phyloP scores from a whole-genome alignment of 2,888 invertebrate species.

The Drosophila eohydei region DNA sequence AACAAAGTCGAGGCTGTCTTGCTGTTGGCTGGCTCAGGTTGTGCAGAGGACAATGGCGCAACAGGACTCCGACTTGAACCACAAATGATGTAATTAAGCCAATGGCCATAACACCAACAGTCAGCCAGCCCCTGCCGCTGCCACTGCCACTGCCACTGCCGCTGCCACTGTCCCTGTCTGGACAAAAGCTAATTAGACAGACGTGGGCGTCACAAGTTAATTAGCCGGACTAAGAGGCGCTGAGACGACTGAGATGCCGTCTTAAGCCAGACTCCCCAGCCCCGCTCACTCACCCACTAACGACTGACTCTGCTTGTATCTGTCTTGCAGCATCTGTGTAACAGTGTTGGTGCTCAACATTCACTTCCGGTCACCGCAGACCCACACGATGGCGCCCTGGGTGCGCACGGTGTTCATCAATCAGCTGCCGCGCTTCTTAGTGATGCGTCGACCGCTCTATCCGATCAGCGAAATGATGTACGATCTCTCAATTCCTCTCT shows the following conservation, averaged over 20 bases:
- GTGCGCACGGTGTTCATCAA: slow-evolving; percentile 98
- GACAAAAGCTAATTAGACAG: slow-evolving; percentile 70
- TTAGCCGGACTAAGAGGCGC: slow-evolving; percentile 64
- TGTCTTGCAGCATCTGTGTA: slow-evolving; percentile 91
- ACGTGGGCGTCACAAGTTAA: slow-evolving; percentile 77
- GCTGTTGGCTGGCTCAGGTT: slow-evolving; percentile 6
- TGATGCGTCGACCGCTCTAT: slow-evolving; percentile 94
- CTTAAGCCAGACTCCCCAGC: slow-evolving; percentile 18
- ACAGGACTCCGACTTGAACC: slow-evolving; percentile 66
- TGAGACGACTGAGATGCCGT: slow-evolving; percentile 25
- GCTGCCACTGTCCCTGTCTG: slow-evolving; percentile 17
- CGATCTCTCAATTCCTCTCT: neutral
- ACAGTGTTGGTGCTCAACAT: slow-evolving; percentile 98
- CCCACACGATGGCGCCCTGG: slow-evolving; percentile 99
- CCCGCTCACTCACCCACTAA: neutral
- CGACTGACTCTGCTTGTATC: slow-evolving; percentile 14
- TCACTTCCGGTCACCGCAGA: slow-evolving; percentile 98
- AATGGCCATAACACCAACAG: slow-evolving; percentile 32
- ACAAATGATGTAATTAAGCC: slow-evolving; percentile 78
- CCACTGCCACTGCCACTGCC: neutral
- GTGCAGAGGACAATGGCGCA: slow-evolving; percentile 55
- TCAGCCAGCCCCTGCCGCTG: neutral
- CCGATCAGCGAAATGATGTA: slow-evolving; percentile 85
- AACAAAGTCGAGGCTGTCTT: slow-evolving; percentile 59
- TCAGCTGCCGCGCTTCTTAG: slow-evolving; percentile 95